Evolutionary conservation across 2,113 vertebrate genomes (phyloP), one percentile per base, ranked within the genome.

Genomic region (Atlantisia rogersi): DNA sequence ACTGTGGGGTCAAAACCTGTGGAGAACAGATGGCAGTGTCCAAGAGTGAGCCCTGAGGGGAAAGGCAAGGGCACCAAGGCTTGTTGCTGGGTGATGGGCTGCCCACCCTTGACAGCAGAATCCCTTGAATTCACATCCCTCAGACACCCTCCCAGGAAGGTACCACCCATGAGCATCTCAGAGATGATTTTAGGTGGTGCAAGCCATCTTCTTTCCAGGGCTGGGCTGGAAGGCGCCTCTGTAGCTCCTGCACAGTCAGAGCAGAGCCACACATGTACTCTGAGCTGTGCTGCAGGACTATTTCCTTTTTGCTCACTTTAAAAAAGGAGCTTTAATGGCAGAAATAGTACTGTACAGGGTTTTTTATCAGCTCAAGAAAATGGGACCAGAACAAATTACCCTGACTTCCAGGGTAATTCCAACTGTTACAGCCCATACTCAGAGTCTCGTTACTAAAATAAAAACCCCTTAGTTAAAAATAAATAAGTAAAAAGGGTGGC

Each of bases 21-120:
- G 0, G 13, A 59, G 63, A 37, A 15, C 56, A 35, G 48, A 48
- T 22, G 48, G 64, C 3, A 64, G 37, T 0, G 3, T 24, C 39
- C 0, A 0, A 87, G 40, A 18, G 37, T 17, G 16, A 24, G 29
- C 29, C 15, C 10, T 31, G 35, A 5, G 10, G 40, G 18, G 35
- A 32, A 91, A 69, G 46, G 74, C 48, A n/a, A 50, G 20, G 48
- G 29, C 85, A 25, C 64, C 48, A 68, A 50, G 63, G 12, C n/a
- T 42, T 53, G 62, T 50, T 84, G 63, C 37, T 55, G 59, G 50
- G 18, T 24, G 68, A 76, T 60, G 53, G 26, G 31, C 40, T 64
- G 39, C 28, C 48, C 3, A 2, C 35, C 55, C 52, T 29, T 1
- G 0, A 26, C 7, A 50, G 48, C 15, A 63, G 62, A 89, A 87